Conservation (phyloP, 2,113 vertebrate species). For the Megalops atlanticus region DNA sequence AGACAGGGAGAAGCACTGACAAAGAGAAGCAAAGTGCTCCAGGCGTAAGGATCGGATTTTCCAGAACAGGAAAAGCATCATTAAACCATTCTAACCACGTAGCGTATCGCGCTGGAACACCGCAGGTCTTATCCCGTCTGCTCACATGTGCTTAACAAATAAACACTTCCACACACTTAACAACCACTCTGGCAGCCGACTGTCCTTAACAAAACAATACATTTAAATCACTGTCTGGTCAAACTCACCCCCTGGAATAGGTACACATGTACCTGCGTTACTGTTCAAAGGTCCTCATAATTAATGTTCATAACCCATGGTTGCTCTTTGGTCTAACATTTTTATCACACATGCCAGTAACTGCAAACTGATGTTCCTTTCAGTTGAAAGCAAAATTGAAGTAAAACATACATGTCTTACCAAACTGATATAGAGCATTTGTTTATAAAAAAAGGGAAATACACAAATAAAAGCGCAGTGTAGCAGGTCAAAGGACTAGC, state of each 20-base stretch:
- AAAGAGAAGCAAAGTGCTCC: constrained; percentile 45
- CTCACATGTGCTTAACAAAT: constrained; percentile 42
- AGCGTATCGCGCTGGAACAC: constrained; percentile 28
- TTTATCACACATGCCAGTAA: not conserved
- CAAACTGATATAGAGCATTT: too few relatives aligned
- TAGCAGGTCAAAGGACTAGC: not conserved
- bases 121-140: constrained; percentile 17
- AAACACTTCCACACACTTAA: constrained; percentile 47
- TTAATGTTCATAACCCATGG: not conserved
- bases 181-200: constrained; percentile 22
- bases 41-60: constrained; percentile 56
- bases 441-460: not conserved
- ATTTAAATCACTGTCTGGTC: constrained; percentile 15
- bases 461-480: not conserved
- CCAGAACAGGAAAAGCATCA: constrained; percentile 62
- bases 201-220: constrained; percentile 12
- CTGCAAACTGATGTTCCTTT: not conserved
- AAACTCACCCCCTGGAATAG: not conserved
- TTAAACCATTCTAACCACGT: constrained; percentile 45
- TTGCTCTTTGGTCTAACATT: too few relatives aligned
- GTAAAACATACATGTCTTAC: not conserved
- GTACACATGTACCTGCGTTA: not conserved
- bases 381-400: not conserved
- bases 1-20: constrained; percentile 33
- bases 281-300: not conserved